These are phyloP conservation scores for Melanotus villosus DNA, from an alignment of 2,888 invertebrate species.

Conservation along the genomic window DNA sequence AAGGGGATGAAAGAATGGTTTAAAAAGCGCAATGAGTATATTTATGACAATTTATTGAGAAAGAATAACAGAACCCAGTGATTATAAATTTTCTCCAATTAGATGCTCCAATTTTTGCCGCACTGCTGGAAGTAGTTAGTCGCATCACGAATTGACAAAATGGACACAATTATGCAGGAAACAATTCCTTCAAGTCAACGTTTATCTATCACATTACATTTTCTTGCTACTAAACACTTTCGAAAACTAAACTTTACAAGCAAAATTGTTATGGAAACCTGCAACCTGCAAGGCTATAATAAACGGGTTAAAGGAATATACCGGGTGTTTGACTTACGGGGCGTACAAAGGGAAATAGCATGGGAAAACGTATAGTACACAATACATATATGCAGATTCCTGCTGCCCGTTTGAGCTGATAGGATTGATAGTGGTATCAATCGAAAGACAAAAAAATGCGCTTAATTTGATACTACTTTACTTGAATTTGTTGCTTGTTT, in stretches of 20 bases:
- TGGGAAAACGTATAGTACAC: too few species aligned
- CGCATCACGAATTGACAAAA: conserved; percentile 43
- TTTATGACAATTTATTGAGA: conserved; percentile 21
- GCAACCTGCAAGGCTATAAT: conserved; percentile 44
- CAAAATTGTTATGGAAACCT: conserved; percentile 48
- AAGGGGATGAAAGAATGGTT: conserved; percentile 33
- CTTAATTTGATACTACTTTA: too few species aligned
- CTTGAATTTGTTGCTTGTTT: too few species aligned
- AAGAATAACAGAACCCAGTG: conserved; percentile 41
- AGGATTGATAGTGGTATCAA: too few species aligned
- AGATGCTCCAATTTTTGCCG: conserved; percentile 37
- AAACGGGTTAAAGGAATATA: conserved; percentile 42
- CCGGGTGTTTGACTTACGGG: too few species aligned
- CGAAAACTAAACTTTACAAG: conserved; percentile 50
- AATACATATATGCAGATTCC: too few species aligned
- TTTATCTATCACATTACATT: conserved; percentile 49
- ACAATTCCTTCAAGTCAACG: conserved; percentile 48
- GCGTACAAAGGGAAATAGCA: too few species aligned
- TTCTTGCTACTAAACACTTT: conserved; percentile 49
- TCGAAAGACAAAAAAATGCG: too few species aligned
- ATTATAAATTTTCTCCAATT: conserved; percentile 36
- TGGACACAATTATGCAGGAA: conserved; percentile 45
- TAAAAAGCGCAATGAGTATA: conserved; percentile 12
- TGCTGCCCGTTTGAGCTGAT: too few species aligned
- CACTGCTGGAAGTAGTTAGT: conserved; percentile 39